phyloP scores from a whole-genome alignment of 2,888 invertebrate species.

The Mantis religiosa region DNA sequence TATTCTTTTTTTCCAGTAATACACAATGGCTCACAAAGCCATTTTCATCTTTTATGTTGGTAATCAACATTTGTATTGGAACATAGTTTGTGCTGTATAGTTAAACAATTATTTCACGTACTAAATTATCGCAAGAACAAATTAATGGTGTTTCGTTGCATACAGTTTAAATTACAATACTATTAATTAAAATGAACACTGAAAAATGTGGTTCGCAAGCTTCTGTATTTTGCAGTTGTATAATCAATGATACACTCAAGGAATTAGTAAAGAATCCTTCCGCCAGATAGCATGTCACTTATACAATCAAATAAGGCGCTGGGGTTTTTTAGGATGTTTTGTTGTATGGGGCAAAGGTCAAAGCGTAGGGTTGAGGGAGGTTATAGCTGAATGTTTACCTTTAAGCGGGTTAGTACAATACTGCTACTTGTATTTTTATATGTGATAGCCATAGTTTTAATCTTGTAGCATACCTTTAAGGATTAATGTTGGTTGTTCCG shows the following conservation, averaged over 20 bases:
- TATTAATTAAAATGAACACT: too few species aligned
- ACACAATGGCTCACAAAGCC: too few species aligned
- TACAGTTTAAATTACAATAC: too few species aligned
- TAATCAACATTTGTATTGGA: too few species aligned
- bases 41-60: too few species aligned
- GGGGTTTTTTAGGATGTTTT: constrained; percentile 24
- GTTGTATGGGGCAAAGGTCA: constrained; percentile 29
- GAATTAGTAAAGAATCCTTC: constrained; percentile 1
- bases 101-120: too few species aligned
- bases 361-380: constrained; percentile 29
- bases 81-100: too few species aligned
- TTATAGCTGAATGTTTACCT: constrained; percentile 30
- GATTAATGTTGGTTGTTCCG: neutral
- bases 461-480: neutral
- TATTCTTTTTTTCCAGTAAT: too few species aligned
- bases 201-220: neutral
- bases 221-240: neutral
- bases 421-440: neutral
- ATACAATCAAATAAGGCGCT: constrained; percentile 22
- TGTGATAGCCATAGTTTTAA: neutral
- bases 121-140: too few species aligned
- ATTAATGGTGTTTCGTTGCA: too few species aligned
- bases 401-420: constrained; percentile 25
- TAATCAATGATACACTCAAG: constrained; percentile 4
- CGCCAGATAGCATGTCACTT: constrained; percentile 17